Evolutionary conservation across 1,140 invertebrate genomes (phyloP), one percentile per base, ranked within the genome.

Genomic region (Phthorimaea operculella): DNA sequence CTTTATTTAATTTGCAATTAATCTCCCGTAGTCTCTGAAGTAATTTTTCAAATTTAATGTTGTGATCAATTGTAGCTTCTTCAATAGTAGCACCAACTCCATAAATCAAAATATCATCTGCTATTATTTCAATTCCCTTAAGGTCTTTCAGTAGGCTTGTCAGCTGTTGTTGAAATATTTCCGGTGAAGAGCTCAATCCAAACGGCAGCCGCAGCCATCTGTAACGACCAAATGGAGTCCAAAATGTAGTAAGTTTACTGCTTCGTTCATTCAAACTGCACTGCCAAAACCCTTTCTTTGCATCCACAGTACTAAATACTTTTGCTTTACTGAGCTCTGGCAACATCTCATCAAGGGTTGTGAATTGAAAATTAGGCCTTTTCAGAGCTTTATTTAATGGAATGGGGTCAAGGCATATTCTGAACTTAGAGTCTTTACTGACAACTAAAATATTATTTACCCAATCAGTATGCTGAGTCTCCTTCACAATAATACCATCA

Each of bases 351-450:
- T 70, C 66, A n/a, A 70, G 12, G 9, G 61, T 64, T 5, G 61
- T 52, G n/a, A 70, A 54, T 44, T 55, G 67, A 52, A 64, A 65
- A 58, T 64, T 28, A 14, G 61, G 56, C 39, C 72, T 48, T 33
- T 57, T 58, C 5, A 81, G 70, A 1, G 58, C 69, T 52, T 63
- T 69, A 60, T 84, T 84, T 14, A 81, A 54, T 18, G 76, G 68
- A 45, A 52, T 67, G 4, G 74, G 71, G 54, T 83, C 73, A 8
- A 83, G 45, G 55, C 74, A 79, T 21, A 84, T 60, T 55, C 79
- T 57, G 1, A 75, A 48, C 18, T 58, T 64, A 15, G 66, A 66
- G 45, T 63, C 47, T 59, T 74, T 77, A 54, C 57, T 55, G 15
- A 3, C 15, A 2, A 52, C 5, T 36, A 42, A 18, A 10, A 36